Base-by-base conservation (phyloP, 2,113 vertebrate genomes). In the Lasiurus cinereus region DNA sequence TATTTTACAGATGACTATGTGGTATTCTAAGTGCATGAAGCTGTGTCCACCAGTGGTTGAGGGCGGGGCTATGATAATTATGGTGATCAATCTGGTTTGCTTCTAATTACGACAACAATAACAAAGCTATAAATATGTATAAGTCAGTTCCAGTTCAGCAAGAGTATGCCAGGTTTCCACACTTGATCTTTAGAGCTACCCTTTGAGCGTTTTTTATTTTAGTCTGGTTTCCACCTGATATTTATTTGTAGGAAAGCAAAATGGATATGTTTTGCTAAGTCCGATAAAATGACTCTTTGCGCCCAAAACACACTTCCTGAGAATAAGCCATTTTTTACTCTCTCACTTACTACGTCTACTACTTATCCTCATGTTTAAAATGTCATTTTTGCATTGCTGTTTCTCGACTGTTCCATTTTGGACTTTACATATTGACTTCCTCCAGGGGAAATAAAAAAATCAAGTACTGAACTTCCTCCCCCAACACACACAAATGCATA, bases 391-490 rank as follows among this genome's bases (percentile, higher is more conserved):
- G 31, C 78, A 69, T 36, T 21, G 78, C 7, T 78, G 11, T 73
- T 85, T 88, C 73, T 85, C 29, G 39, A 0, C 19, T 64, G 8
- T 31, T 56, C 29, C 15, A 2, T n/a, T 77, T 33, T 66, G 70
- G 16, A 62, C 39, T 31, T 64, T 54, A 16, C 2, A 1, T n/a
- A 8, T 5, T 33, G 69, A 62, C 24, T 43, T 24, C 36, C 77
- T 14, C 7, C n/a, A 33, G 2, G 21, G 12, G 48, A 50, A 9
- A n/a, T 5, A 54, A 56, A 31, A 78, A 1, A 69, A 39, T 31
- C 33, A 27, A 33, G 2, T 2, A 4, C 8, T 22, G n/a, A 18
- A 21, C 3, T 2, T 31, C 6, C 1, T 33, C 5, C 39, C 43
- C 13, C 62, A 50, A 31, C 6, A 74, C 59, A 77, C n/a, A 69